phyloP scores from a whole-genome alignment of 2,113 vertebrate species.

The Silurus asotus region DNA sequence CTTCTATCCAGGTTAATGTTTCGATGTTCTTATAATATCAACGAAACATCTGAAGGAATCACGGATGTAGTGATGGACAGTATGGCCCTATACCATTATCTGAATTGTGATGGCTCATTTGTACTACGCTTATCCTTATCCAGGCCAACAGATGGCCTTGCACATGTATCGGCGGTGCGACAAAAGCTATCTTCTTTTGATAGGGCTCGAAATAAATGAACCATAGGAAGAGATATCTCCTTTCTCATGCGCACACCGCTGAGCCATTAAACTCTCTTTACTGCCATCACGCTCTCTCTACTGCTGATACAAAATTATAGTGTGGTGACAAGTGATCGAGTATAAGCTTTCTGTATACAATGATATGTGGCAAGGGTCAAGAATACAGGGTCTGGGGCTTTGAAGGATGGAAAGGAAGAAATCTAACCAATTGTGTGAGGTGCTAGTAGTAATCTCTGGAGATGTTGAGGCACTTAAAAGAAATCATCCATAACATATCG shows the following conservation, averaged over 20 bases:
- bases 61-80: constrained; percentile 45
- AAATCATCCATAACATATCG: constrained; percentile 16
- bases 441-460: constrained; percentile 13
- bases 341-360: constrained; percentile 29
- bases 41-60: constrained; percentile 25
- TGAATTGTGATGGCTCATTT: constrained; percentile 50
- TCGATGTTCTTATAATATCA: not conserved
- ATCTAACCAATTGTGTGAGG: constrained; percentile 12
- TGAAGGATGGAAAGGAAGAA: constrained; percentile 11
- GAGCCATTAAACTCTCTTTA: constrained; percentile 38
- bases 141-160: constrained; percentile 53
- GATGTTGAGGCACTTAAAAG: not conserved
- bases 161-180: constrained; percentile 43
- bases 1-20: constrained; percentile 21
- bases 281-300: constrained; percentile 16
- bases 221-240: constrained; percentile 48
- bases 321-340: constrained; percentile 37
- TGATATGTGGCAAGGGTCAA: constrained; percentile 34
- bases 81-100: constrained; percentile 48
- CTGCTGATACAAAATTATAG: constrained; percentile 37
- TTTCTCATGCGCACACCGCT: constrained; percentile 30
- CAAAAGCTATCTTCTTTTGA: constrained; percentile 52
- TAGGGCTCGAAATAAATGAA: constrained; percentile 53
- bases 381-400: constrained; percentile 18
- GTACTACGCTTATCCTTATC: constrained; percentile 54